A percentile compares a stretch with the other conserved stretches of the same genome.
Conservation (phyloP, 1,140 invertebrate genomes). For the Dendroctonus valens region DNA sequence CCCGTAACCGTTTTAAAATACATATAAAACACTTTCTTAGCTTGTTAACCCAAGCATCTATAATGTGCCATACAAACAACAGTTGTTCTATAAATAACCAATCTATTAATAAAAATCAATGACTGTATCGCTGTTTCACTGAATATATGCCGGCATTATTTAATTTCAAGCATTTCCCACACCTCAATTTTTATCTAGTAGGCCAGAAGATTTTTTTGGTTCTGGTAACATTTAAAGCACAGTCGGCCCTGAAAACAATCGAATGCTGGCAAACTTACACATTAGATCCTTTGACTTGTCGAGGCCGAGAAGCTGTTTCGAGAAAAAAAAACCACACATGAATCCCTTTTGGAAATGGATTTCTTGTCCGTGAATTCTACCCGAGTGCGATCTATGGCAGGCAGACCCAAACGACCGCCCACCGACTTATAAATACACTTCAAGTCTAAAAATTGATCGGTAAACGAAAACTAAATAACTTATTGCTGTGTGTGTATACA, state of each 20-base stretch:
- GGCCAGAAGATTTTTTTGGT: too few species aligned
- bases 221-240: too few species aligned
- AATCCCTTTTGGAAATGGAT: too few species aligned
- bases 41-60: conserved; percentile 28
- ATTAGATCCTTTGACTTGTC: too few species aligned
- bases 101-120: conserved; percentile 36
- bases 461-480: conserved; percentile 29
- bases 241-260: too few species aligned
- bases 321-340: too few species aligned
- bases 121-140: conserved; percentile 21
- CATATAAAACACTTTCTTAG: conserved; percentile 24
- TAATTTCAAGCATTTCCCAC: neutral
- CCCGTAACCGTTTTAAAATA: conserved; percentile 8
- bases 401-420: conserved; percentile 10
- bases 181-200: too few species aligned
- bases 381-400: too few species aligned
- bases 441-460: conserved; percentile 31
- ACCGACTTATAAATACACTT: conserved; percentile 29
- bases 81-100: conserved; percentile 28
- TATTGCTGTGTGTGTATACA: conserved; percentile 20
- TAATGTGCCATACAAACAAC: conserved; percentile 31
- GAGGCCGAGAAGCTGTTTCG: too few species aligned
- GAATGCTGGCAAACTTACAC: too few species aligned
- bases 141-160: conserved; percentile 11
- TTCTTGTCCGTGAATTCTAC: too few species aligned